These are phyloP conservation scores for Psittacus erithacus DNA, from an alignment of 2,113 vertebrate genomes.

Conservation along the genomic window DNA sequence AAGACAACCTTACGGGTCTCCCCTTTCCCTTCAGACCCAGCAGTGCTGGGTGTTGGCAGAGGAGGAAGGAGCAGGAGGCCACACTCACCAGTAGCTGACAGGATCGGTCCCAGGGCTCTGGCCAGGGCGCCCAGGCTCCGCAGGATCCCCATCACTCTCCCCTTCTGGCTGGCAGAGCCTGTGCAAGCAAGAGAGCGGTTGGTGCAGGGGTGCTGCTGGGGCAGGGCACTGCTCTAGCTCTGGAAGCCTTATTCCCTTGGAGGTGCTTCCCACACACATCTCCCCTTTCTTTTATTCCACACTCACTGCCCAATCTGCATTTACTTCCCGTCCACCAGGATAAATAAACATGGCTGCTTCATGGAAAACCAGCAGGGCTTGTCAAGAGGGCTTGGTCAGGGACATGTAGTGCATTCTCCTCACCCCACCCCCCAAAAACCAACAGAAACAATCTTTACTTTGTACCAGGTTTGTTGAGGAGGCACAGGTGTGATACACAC, in stretches of 20 bases:
- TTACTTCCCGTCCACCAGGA: no score
- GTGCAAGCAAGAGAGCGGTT: background rate
- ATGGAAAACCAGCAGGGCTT: background rate
- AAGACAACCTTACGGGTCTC: no score
- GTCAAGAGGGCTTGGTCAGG: accelerated
- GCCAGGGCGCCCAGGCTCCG: constrained; percentile 92
- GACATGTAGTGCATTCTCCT: accelerated
- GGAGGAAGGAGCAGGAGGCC: background rate
- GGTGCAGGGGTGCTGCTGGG: accelerated
- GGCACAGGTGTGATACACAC: background rate
- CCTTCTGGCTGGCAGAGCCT: constrained; percentile 90
- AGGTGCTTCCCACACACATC: accelerated
- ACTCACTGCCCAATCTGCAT: accelerated
- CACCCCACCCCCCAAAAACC: no score
- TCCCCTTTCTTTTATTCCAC: background rate
- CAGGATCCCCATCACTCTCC: constrained; percentile 93
- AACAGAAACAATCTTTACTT: background rate
- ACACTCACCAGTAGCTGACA: constrained; percentile 84
- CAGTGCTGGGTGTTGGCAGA: accelerated
- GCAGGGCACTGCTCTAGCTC: accelerated
- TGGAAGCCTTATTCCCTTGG: background rate
- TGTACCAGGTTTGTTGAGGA: background rate
- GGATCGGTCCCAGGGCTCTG: constrained; percentile 86
- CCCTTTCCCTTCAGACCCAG: background rate
- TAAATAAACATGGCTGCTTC: background rate